phyloP scores from a whole-genome alignment of 30 jellyfish, hydroid and myxozoan species.

The Hydractinia symbiolongicarpus region DNA sequence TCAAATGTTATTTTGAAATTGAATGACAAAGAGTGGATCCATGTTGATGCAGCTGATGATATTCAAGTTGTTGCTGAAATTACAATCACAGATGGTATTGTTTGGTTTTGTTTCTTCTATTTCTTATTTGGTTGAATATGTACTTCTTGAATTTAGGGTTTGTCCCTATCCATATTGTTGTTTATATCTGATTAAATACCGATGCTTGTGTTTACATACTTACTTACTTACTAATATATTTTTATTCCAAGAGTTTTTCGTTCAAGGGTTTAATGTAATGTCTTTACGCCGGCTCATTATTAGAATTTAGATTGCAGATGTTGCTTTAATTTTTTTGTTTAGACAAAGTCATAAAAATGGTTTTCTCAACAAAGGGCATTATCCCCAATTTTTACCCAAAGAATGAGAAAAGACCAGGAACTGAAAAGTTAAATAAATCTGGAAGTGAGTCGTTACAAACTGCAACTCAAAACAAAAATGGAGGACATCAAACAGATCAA shows the following conservation, averaged over 20 bases:
- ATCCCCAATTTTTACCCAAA: constrained; percentile 20
- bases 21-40: constrained; percentile 48
- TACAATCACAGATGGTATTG: constrained; percentile 45
- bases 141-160: not conserved
- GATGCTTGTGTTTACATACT: too few species aligned
- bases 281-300: too few species aligned
- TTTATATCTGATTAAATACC: not conserved
- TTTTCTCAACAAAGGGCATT: constrained; percentile 29
- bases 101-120: not conserved
- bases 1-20: constrained; percentile 41
- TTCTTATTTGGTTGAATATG: not conserved
- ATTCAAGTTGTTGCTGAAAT: constrained; percentile 60
- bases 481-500: too few species aligned
- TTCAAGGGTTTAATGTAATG: too few species aligned
- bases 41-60: constrained; percentile 80
- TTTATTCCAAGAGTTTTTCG: too few species aligned
- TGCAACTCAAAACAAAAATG: not conserved
- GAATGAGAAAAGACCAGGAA: constrained; percentile 14
- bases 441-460: not conserved
- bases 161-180: not conserved
- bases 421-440: not conserved
- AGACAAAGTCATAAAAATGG: constrained; percentile 16
- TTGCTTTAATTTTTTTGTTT: not conserved
- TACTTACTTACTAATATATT: too few species aligned
- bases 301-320: not conserved